phyloP scores from a whole-genome alignment of 2,888 invertebrate species.

The Idaea dimidiata region DNA sequence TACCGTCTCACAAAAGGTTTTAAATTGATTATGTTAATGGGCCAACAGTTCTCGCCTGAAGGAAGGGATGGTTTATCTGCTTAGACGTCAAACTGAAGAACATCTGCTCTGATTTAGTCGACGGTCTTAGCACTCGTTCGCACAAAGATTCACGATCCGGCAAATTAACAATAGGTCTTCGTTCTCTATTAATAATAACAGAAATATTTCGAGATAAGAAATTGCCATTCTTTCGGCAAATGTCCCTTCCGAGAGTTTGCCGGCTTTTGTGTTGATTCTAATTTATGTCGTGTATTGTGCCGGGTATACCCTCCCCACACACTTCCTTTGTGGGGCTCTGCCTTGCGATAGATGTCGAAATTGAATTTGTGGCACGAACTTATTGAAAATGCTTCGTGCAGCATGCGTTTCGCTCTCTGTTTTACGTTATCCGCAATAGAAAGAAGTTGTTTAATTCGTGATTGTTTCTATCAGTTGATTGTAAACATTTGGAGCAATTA shows the following conservation, averaged over 20 bases:
- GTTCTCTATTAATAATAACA: slow-evolving; percentile 72
- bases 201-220: slow-evolving; percentile 70
- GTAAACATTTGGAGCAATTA: slow-evolving; percentile 29
- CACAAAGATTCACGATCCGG: slow-evolving; percentile 56
- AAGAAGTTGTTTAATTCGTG: slow-evolving; percentile 20
- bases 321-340: slow-evolving; percentile 70
- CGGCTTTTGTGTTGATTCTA: slow-evolving; percentile 77
- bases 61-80: slow-evolving; percentile 56
- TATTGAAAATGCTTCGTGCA: slow-evolving; percentile 61
- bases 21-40: slow-evolving; percentile 58
- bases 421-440: slow-evolving; percentile 19
- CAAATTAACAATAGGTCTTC: slow-evolving; percentile 66
- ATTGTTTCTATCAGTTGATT: slow-evolving; percentile 18
- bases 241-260: slow-evolving; percentile 74
- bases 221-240: slow-evolving; percentile 76
- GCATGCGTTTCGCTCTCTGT: slow-evolving; percentile 34
- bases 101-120: slow-evolving; percentile 74
- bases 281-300: slow-evolving; percentile 79
- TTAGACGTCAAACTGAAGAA: slow-evolving; percentile 49
- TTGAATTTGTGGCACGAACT: slow-evolving; percentile 72
- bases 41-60: slow-evolving; percentile 41
- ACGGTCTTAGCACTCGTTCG: slow-evolving; percentile 40
- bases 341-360: slow-evolving; percentile 54
- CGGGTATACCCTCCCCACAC: slow-evolving; percentile 68
- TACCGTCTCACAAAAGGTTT: slow-evolving; percentile 38